phyloP scores from a whole-genome alignment of 2,888 invertebrate genomes.

The Pandemis corylana region DNA sequence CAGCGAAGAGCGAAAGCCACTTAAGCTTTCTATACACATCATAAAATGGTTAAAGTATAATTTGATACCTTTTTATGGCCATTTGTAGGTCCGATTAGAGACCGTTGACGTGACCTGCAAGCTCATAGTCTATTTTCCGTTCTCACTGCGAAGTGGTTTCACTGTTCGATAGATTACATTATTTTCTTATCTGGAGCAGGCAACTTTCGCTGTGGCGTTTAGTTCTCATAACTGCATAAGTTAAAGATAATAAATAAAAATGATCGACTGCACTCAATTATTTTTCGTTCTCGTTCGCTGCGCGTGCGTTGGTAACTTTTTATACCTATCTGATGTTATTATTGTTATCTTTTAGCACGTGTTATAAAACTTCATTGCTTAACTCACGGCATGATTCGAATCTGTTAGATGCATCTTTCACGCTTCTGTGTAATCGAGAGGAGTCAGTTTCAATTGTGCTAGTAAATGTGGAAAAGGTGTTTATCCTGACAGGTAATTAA shows the following conservation, averaged over 20 bases:
- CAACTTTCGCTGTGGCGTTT: slow-evolving; percentile 64
- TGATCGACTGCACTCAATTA: slow-evolving; percentile 18
- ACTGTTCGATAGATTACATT: slow-evolving; percentile 71
- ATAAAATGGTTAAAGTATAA: slow-evolving; percentile 4
- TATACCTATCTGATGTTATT: slow-evolving; percentile 6
- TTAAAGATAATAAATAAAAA: slow-evolving; percentile 40
- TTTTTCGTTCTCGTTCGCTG: slow-evolving; percentile 7
- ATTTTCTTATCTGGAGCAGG: slow-evolving; percentile 69
- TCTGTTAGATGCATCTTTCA: not conserved
- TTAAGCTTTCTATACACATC: slow-evolving; percentile 10
- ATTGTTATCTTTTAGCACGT: slow-evolving; percentile 2
- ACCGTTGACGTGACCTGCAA: slow-evolving; percentile 52
- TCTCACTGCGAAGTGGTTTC: slow-evolving; percentile 64
- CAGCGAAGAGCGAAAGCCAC: not conserved
- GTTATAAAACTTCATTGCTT: slow-evolving; percentile 7
- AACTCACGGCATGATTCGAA: not conserved
- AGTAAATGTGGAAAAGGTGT: not conserved
- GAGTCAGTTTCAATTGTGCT: not conserved
- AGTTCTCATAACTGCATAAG: slow-evolving; percentile 49
- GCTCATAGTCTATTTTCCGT: slow-evolving; percentile 61
- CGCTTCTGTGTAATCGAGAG: not conserved
- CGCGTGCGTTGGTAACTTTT: slow-evolving; percentile 2
- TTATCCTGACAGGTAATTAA: not conserved
- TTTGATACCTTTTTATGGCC: slow-evolving; percentile 31
- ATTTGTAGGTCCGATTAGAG: slow-evolving; percentile 38